Evolutionary conservation across 2,797 vertebrate genomes (phyloP), one percentile per base, ranked within the genome.

Genomic region (Lindbergichthys nudifrons): DNA sequence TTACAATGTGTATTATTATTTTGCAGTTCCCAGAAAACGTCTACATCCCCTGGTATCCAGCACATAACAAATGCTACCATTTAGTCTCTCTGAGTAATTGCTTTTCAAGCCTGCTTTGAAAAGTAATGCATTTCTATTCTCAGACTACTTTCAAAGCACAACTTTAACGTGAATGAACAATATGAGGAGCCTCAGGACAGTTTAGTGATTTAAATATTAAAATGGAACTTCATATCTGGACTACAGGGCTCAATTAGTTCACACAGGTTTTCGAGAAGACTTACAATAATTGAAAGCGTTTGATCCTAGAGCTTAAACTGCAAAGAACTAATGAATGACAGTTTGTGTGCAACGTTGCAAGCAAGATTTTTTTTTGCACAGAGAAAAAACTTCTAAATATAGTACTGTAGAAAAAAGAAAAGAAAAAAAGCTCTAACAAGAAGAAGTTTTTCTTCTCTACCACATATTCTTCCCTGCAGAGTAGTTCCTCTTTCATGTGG

Each of bases 211-310:
- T 82, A 67, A 92, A 89, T 84, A 82, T 65, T 83, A 79, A 88
- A 89, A 85, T 48, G 19, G 12, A 87, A 80, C 70, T 76, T 81
- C 48, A 72, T 73, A 85, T 89, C 68, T 77, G 67, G 57, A 81
- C 82, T 70, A 77, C 79, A 53, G 74, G 79, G 78, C 80, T 88
- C 80, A 88, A 80, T 90, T 83, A 87, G 80, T 82, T 84, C 70
- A 77, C 76, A 81, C 32, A 77, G 73, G 67, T 79, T 87, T 85
- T 77, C 61, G 47, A 83, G 71, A 67, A 60, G 68, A 84, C 65
- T 81, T 75, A 75, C 51, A 80, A 65, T 79, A 87, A 88, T 73
- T 86, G 64, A 90, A 92, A 83, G 74, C 79, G 80, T 89, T 90
- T 88, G 77, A 89, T 90, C 70, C 70, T 54, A 16, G 30, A 77